These are phyloP conservation scores for Aphrophora alni DNA, from an alignment of 2,888 invertebrate species.

Conservation along the genomic window DNA sequence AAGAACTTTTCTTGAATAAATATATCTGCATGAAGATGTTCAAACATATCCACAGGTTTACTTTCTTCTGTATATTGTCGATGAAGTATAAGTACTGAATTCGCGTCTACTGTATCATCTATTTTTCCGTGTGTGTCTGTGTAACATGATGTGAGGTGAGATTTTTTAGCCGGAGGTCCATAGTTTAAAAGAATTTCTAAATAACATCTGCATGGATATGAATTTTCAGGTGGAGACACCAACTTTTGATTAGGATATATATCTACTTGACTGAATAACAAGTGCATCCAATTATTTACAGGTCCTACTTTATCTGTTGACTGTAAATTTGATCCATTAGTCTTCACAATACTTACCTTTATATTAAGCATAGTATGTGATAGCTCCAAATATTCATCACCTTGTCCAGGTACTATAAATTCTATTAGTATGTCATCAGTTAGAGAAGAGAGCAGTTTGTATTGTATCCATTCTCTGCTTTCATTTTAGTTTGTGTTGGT, in stretches of 20 bases:
- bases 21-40: conserved; percentile 47
- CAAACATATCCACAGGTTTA: conserved; percentile 29
- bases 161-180: no score
- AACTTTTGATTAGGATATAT: conserved; percentile 51
- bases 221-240: no score
- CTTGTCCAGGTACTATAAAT: no score
- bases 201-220: conserved; percentile 50
- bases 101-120: no score
- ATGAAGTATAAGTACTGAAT: conserved; percentile 21
- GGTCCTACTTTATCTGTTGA: conserved; percentile 38
- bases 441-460: no score
- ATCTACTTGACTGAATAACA: no score
- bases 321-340: conserved; percentile 40
- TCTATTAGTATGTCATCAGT: conserved; percentile 45
- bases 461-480: conserved; percentile 45
- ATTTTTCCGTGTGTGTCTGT: conserved; percentile 39
- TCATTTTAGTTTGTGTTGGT: conserved; percentile 50
- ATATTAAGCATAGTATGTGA: no score
- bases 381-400: no score
- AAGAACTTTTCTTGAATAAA: conserved; percentile 49
- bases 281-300: no score
- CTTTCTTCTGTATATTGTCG: neutral
- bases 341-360: no score
- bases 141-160: conserved; percentile 37
- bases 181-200: conserved; percentile 50